phyloP scores from a whole-genome alignment of 2,797 vertebrate genomes.

The Microctenopoma steveboyesi region DNA sequence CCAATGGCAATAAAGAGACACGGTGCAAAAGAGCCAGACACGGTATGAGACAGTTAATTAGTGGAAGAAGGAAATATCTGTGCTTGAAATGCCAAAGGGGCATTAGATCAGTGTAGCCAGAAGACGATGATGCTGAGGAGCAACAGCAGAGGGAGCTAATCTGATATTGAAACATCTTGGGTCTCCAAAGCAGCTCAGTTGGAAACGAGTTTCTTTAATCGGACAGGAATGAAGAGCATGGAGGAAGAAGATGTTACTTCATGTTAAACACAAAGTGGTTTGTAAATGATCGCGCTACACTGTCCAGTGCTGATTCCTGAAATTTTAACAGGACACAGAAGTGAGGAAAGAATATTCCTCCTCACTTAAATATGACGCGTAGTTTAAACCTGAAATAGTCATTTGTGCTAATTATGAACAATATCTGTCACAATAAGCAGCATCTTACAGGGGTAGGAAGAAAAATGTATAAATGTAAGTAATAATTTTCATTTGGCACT shows the following conservation, averaged over 20 bases:
- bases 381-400: too few relatives aligned
- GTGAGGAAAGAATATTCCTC: not conserved
- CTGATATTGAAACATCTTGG: conserved; percentile 8
- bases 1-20: not conserved
- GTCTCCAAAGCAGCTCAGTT: not conserved
- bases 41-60: conserved; percentile 47
- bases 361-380: not conserved
- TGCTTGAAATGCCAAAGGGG: conserved; percentile 36
- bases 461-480: not conserved
- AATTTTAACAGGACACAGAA: not conserved
- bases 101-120: conserved; percentile 7
- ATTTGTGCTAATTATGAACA: not conserved
- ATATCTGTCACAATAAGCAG: not conserved
- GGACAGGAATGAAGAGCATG: not conserved
- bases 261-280: not conserved
- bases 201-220: conserved; percentile 7
- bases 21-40: not conserved
- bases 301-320: not conserved
- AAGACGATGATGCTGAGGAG: not conserved
- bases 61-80: conserved; percentile 11
- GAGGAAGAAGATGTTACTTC: not conserved
- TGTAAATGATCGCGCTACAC: not conserved
- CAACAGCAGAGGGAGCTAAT: conserved; percentile 65
- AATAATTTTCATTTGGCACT: not conserved
- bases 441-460: not conserved